phyloP scores from a whole-genome alignment of 2,888 invertebrate species.

The Andrena chrysosceles region DNA sequence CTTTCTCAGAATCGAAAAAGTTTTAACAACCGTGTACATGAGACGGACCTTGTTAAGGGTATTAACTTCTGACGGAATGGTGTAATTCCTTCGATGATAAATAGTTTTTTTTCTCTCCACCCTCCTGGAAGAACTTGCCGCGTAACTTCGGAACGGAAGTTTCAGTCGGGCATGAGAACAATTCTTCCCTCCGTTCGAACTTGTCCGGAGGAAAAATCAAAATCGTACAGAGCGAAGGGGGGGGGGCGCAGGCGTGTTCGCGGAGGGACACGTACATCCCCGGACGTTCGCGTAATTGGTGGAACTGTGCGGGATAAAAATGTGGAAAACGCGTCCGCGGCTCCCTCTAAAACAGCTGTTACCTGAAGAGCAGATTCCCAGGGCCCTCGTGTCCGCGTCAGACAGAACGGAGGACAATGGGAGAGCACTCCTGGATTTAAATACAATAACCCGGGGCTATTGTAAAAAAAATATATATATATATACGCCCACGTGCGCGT shows the following conservation, averaged over 20 bases:
- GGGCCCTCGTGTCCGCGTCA: conserved; percentile 63
- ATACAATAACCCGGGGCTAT: conserved; percentile 76
- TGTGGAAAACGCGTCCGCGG: conserved; percentile 52
- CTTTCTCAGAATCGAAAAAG: conserved; percentile 6
- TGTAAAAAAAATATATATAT: conserved; percentile 59
- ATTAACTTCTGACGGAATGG: conserved; percentile 7
- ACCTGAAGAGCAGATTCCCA: conserved; percentile 75
- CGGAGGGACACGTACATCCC: conserved; percentile 13
- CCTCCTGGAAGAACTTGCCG: neutral
- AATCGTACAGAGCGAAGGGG: conserved; percentile 3
- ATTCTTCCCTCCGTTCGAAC: neutral
- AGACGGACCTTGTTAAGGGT: conserved; percentile 14
- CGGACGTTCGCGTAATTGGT: conserved; percentile 66
- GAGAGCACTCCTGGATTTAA: conserved; percentile 72
- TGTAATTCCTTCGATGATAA: conserved; percentile 14
- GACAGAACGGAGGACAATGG: conserved; percentile 62
- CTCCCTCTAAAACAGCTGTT: conserved; percentile 74
- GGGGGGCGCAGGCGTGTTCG: conserved; percentile 10
- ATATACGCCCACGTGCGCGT: conserved; percentile 29
- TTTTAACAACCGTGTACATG: conserved; percentile 30
- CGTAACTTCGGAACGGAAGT: neutral
- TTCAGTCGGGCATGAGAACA: neutral
- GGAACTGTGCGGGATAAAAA: conserved; percentile 51
- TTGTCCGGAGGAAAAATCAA: neutral
- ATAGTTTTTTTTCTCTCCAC: neutral